Percentiles rank a stretch among this genome's conserved stretches.
Conservation (phyloP, 2,888 invertebrate genomes). For the Heteromyza rotundicornis region DNA sequence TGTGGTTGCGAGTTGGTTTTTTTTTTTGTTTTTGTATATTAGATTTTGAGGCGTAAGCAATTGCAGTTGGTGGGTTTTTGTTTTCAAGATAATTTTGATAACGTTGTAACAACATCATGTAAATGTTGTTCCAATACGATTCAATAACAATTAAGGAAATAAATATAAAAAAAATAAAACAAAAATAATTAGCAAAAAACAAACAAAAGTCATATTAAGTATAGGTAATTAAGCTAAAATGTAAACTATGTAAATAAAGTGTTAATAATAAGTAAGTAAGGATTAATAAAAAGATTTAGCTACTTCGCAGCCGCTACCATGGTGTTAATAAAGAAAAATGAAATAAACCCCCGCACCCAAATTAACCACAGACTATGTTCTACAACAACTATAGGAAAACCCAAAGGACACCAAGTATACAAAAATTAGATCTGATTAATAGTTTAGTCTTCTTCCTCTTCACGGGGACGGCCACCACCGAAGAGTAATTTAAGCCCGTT, state of each 20-base stretch:
- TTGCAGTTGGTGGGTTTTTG: slow-evolving; percentile 16
- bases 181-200: slow-evolving; percentile 20
- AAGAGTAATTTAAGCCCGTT: too few species aligned
- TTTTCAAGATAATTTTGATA: slow-evolving; percentile 34
- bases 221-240: slow-evolving; percentile 35
- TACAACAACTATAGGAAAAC: too few species aligned
- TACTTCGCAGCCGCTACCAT: slow-evolving; percentile 15
- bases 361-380: background rate
- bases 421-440: too few species aligned
- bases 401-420: too few species aligned
- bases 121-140: background rate
- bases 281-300: slow-evolving; percentile 6
- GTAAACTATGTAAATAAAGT: slow-evolving; percentile 38
- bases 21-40: slow-evolving; percentile 30
- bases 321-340: slow-evolving; percentile 10
- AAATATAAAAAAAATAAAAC: slow-evolving; percentile 18
- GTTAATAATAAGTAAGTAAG: slow-evolving; percentile 35
- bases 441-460: too few species aligned
- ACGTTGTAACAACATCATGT: too few species aligned
- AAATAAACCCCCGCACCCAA: slow-evolving; percentile 5
- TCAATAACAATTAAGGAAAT: too few species aligned
- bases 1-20: slow-evolving; percentile 20
- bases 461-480: too few species aligned
- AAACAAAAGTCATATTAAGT: slow-evolving; percentile 37
- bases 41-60: slow-evolving; percentile 17